Percentiles rank a stretch among this genome's conserved stretches.
phyloP scores from a whole-genome alignment of 2,888 invertebrate genomes.

The Serripes groenlandicus region DNA sequence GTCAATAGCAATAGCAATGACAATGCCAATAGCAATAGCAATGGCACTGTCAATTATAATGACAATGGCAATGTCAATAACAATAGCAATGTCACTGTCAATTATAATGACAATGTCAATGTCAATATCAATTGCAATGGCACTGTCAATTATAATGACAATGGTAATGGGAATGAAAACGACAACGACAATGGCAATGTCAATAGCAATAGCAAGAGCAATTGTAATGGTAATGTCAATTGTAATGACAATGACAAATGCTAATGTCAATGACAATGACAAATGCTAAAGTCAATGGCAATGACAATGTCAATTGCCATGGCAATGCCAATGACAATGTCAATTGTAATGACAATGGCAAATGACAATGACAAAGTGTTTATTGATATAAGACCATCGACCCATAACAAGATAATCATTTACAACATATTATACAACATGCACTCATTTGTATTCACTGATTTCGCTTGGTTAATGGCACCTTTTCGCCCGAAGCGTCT shows the following conservation, averaged over 20 bases:
- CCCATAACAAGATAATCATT: too few relatives aligned
- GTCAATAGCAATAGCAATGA: conserved; percentile 34
- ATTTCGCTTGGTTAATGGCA: too few relatives aligned
- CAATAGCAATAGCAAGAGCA: background rate
- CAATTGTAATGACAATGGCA: too few relatives aligned
- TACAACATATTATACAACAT: too few relatives aligned
- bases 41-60: conserved; percentile 19
- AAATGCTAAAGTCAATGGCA: too few relatives aligned
- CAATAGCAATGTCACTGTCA: background rate
- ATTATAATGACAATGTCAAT: background rate
- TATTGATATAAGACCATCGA: too few relatives aligned
- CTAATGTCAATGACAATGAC: too few relatives aligned
- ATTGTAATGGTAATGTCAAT: background rate
- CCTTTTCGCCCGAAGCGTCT: too few relatives aligned
- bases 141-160: background rate
- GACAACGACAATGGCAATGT: background rate
- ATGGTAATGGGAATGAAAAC: background rate
- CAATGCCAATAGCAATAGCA: conserved; percentile 26
- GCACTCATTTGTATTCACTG: too few relatives aligned
- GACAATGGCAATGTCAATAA: background rate
- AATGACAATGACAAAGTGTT: too few relatives aligned
- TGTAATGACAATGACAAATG: background rate
- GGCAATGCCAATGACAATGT: too few relatives aligned
- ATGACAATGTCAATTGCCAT: too few relatives aligned
- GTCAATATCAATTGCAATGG: background rate